These are phyloP conservation scores for Trichopria drosophilae DNA, from an alignment of 2,888 invertebrate genomes.

Conservation along the genomic window DNA sequence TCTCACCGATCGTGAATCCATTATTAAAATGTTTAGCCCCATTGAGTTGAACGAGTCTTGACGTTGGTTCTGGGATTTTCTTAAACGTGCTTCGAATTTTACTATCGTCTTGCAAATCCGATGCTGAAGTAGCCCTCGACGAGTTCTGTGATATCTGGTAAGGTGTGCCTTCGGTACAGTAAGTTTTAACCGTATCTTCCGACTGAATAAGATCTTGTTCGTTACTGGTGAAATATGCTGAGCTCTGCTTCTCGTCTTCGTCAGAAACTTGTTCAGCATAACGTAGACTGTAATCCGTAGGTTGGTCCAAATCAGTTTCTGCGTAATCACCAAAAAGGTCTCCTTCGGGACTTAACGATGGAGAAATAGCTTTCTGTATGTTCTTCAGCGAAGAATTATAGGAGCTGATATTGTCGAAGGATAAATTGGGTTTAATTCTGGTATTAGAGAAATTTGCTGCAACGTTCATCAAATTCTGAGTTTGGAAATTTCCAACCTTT, in stretches of 20 bases:
- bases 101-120: slow-evolving; percentile 69
- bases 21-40: too few species aligned
- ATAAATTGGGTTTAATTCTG: slow-evolving; percentile 9
- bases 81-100: slow-evolving; percentile 30
- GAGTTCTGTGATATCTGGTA: slow-evolving; percentile 68
- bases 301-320: slow-evolving; percentile 61
- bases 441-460: slow-evolving; percentile 1
- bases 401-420: slow-evolving; percentile 2
- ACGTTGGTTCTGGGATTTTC: slow-evolving; percentile 26
- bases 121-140: slow-evolving; percentile 86
- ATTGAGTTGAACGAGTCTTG: too few species aligned
- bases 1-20: too few species aligned
- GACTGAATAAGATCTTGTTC: slow-evolving; percentile 60
- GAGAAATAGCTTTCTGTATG: slow-evolving; percentile 38
- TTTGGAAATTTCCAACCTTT: slow-evolving; percentile 6
- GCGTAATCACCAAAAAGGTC: slow-evolving; percentile 48
- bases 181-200: slow-evolving; percentile 84
- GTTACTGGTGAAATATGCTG: slow-evolving; percentile 43
- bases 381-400: slow-evolving; percentile 31
- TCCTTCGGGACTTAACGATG: slow-evolving; percentile 32
- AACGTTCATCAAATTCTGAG: too few species aligned
- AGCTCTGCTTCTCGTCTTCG: slow-evolving; percentile 51
- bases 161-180: slow-evolving; percentile 89
- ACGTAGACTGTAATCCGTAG: slow-evolving; percentile 86
- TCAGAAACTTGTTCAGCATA: slow-evolving; percentile 83